Evolutionary conservation across 2,113 vertebrate genomes (phyloP).

Genomic region (Phaetusa simplex): DNA sequence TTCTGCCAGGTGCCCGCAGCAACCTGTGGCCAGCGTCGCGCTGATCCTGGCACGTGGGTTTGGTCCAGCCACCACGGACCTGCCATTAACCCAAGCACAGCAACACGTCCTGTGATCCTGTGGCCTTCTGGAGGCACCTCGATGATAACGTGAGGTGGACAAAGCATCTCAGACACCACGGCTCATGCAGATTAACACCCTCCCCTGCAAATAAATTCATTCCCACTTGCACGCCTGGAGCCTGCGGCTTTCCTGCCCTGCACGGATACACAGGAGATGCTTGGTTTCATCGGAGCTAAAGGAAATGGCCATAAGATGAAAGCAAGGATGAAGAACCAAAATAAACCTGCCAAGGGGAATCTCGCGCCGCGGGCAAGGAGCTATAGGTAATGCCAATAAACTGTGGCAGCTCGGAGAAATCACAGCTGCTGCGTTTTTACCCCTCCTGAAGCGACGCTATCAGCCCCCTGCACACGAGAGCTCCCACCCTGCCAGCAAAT

Average conservation of each 20-base stretch:
- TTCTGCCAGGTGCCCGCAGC: not conserved
- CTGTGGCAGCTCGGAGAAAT: not conserved
- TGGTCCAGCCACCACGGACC: not conserved
- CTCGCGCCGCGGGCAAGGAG: not conserved
- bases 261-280: not conserved
- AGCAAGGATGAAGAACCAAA: not conserved
- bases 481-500: conserved; percentile 24
- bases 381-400: not conserved
- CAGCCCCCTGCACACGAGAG: not conserved
- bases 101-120: accelerated
- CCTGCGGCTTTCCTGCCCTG: not conserved
- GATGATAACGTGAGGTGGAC: accelerated
- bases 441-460: not conserved
- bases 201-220: not conserved
- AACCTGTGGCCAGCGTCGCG: accelerated
- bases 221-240: not conserved
- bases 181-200: not conserved
- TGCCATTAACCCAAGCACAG: not conserved
- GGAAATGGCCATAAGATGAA: not conserved
- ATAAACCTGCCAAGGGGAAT: not conserved
- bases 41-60: not conserved
- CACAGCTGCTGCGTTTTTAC: not conserved
- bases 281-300: not conserved
- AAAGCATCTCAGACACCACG: not conserved
- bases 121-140: not conserved